Conservation (phyloP, 1,140 invertebrate genomes). For the Sitobion miscanthi region DNA sequence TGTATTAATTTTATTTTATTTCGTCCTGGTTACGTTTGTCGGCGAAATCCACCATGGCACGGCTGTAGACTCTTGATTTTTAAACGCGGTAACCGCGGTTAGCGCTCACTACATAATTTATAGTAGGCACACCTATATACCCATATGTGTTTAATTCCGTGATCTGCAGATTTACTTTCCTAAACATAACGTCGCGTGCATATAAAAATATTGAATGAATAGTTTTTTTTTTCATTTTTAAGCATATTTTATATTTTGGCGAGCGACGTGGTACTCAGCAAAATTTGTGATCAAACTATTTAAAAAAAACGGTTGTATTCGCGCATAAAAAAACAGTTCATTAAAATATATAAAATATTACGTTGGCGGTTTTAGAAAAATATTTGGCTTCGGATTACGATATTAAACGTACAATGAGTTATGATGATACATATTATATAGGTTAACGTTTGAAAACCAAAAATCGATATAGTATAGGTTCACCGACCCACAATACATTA, state of each 20-base stretch:
- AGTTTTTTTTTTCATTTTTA: neutral
- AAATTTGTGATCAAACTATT: neutral
- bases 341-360: neutral
- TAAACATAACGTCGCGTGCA: neutral
- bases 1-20: neutral
- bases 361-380: neutral
- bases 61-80: neutral
- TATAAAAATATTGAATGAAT: neutral
- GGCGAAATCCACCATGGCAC: neutral
- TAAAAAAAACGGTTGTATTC: neutral
- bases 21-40: neutral
- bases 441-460: neutral
- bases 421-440: neutral
- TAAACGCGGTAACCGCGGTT: neutral
- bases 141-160: neutral
- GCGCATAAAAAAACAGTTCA: neutral
- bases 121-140: too few species aligned
- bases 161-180: neutral
- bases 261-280: neutral
- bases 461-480: neutral
- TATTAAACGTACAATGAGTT: neutral
- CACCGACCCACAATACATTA: neutral
- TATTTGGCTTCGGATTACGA: neutral
- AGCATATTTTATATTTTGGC: neutral
- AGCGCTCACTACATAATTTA: too few species aligned